A percentile compares a stretch with the other conserved stretches of the same genome.
These are phyloP conservation scores for Cephus runcator DNA, from an alignment of 2,888 invertebrate species.

Conservation along the genomic window DNA sequence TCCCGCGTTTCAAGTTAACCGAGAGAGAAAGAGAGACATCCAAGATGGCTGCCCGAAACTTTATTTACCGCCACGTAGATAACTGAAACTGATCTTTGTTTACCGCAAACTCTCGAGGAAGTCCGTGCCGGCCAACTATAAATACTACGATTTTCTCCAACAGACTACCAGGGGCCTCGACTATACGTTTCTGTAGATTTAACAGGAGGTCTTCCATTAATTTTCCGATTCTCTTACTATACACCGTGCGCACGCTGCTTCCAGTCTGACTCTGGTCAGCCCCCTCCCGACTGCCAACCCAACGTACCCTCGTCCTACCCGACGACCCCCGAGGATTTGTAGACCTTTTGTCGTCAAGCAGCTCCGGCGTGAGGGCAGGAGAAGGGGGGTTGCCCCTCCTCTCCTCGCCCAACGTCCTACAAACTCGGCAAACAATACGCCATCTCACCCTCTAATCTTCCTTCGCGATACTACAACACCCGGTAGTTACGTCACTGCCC, in stretches of 20 bases:
- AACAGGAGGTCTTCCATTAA: constrained; percentile 1
- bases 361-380: too few relatives aligned
- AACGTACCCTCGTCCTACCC: not conserved
- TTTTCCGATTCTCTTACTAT: not conserved
- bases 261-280: not conserved
- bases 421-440: constrained; percentile 16
- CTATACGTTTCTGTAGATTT: not conserved
- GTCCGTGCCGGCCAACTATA: not conserved
- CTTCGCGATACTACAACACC: not conserved
- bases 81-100: not conserved
- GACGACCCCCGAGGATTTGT: constrained; percentile 16
- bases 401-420: too few relatives aligned
- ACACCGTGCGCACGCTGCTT: not conserved
- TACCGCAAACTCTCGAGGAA: not conserved
- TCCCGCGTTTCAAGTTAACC: not conserved
- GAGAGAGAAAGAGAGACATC: not conserved
- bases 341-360: constrained; percentile 21
- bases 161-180: not conserved
- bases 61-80: not conserved
- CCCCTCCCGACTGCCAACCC: not conserved
- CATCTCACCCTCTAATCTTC: constrained; percentile 16
- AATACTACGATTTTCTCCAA: not conserved
- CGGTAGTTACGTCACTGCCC: not conserved
- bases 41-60: not conserved
- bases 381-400: too few relatives aligned